Conservation (phyloP, 2,113 vertebrate species). For the Sebastes fasciatus region DNA sequence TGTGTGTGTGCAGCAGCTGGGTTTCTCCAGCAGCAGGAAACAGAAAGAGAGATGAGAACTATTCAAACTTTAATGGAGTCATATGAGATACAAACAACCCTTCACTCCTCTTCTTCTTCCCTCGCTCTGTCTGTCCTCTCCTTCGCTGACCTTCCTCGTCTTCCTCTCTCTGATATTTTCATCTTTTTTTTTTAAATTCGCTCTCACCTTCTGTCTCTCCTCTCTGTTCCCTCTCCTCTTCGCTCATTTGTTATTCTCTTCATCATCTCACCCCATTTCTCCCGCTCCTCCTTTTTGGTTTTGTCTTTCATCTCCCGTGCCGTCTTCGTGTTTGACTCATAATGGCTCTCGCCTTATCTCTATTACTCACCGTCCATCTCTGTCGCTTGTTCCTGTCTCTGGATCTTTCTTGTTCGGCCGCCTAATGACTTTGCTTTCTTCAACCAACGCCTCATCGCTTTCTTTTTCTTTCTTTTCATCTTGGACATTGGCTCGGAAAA, state of each 20-base stretch:
- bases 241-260: slow-evolving; percentile 52
- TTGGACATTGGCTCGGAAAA: background rate
- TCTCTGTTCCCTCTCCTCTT: slow-evolving; percentile 7
- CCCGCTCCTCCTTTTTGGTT: slow-evolving; percentile 21
- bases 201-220: slow-evolving; percentile 24
- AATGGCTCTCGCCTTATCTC: slow-evolving; percentile 17
- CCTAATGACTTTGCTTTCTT: slow-evolving; percentile 13
- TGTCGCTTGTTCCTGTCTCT: slow-evolving; percentile 12
- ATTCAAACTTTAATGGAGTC: slow-evolving; percentile 66
- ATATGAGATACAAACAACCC: slow-evolving; percentile 46
- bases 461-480: background rate
- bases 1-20: slow-evolving; percentile 13
- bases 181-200: slow-evolving; percentile 12
- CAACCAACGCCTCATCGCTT: background rate
- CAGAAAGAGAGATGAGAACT: slow-evolving; percentile 53
- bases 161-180: slow-evolving; percentile 34
- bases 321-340: slow-evolving; percentile 55
- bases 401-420: slow-evolving; percentile 25
- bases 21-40: slow-evolving; percentile 34
- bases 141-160: slow-evolving; percentile 49
- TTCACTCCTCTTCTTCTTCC: background rate
- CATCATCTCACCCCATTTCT: slow-evolving; percentile 38
- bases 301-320: slow-evolving; percentile 46
- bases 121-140: slow-evolving; percentile 14
- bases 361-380: slow-evolving; percentile 54